A percentile compares a stretch with the other conserved stretches of the same genome.
Conservation (phyloP, 2,113 vertebrate genomes). For the Sarotherodon lohbergeri region DNA sequence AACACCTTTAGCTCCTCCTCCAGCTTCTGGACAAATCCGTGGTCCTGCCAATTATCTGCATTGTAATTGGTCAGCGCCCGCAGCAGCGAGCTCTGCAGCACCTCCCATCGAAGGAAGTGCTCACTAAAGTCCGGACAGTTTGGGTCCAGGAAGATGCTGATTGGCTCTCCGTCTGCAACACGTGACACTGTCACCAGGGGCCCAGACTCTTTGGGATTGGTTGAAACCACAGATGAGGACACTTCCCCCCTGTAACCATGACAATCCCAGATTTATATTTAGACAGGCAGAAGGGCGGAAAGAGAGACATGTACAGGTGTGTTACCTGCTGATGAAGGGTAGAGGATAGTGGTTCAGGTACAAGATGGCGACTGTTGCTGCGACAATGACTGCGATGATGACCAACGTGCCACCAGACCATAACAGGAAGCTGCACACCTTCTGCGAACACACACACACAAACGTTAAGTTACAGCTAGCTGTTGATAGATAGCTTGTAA, state of each 20-base stretch:
- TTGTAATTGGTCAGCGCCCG: constrained; percentile 71
- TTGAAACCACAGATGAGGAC: constrained; percentile 82
- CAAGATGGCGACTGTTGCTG: constrained; percentile 18
- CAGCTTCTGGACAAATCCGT: constrained; percentile 73
- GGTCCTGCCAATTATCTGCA: constrained; percentile 65
- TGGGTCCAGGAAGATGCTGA: constrained; percentile 91
- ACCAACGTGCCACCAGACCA: neutral
- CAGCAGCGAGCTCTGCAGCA: constrained; percentile 80
- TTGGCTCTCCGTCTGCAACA: constrained; percentile 77
- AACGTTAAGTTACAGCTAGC: neutral
- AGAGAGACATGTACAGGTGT: neutral
- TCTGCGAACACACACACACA: constrained; percentile 17
- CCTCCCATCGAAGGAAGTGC: constrained; percentile 79
- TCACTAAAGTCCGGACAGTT: constrained; percentile 82
- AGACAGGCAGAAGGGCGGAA: neutral
- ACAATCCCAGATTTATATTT: constrained; percentile 15
- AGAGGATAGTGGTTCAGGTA: constrained; percentile 40
- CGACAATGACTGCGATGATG: neutral
- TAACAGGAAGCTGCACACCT: constrained; percentile 35
- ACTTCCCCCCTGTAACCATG: constrained; percentile 67
- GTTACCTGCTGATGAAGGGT: constrained; percentile 44
- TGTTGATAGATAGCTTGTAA: neutral
- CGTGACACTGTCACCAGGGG: constrained; percentile 87
- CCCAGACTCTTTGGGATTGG: constrained; percentile 79
- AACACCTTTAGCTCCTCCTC: constrained; percentile 81